phyloP scores from a whole-genome alignment of 2,113 vertebrate species.

The Vulpes vulpes region DNA sequence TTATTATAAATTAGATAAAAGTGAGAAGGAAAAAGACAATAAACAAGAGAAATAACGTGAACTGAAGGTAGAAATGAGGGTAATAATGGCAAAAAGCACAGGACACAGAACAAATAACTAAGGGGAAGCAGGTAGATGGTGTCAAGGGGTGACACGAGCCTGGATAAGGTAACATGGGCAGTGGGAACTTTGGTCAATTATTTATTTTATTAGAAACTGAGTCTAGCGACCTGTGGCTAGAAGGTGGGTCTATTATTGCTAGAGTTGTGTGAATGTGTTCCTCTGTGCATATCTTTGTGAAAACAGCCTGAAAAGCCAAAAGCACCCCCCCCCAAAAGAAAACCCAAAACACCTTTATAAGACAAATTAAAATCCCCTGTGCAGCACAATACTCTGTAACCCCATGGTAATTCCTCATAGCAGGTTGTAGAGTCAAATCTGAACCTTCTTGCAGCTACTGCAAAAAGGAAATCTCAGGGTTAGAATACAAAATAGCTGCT shows the following conservation, averaged over 20 bases:
- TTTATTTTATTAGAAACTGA: neutral
- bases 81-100: neutral
- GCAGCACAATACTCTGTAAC: neutral
- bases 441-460: neutral
- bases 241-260: neutral
- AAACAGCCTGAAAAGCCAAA: neutral
- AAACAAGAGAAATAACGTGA: neutral
- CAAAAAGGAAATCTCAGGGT: neutral
- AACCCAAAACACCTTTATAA: neutral
- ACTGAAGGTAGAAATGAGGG: neutral
- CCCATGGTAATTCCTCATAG: neutral
- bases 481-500: neutral
- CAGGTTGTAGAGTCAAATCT: neutral
- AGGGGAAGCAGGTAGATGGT: neutral
- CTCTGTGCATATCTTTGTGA: neutral
- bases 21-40: neutral
- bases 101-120: neutral
- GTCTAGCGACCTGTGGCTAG: neutral
- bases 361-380: neutral
- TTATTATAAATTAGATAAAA: neutral
- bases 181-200: neutral
- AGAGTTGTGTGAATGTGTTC: neutral
- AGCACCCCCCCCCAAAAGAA: neutral
- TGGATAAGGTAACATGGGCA: neutral
- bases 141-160: neutral